A percentile compares a stretch with the other conserved stretches of the same genome.
Evolutionary conservation across 2,888 invertebrate species (phyloP).

Genomic region (Andrena bucephala): DNA sequence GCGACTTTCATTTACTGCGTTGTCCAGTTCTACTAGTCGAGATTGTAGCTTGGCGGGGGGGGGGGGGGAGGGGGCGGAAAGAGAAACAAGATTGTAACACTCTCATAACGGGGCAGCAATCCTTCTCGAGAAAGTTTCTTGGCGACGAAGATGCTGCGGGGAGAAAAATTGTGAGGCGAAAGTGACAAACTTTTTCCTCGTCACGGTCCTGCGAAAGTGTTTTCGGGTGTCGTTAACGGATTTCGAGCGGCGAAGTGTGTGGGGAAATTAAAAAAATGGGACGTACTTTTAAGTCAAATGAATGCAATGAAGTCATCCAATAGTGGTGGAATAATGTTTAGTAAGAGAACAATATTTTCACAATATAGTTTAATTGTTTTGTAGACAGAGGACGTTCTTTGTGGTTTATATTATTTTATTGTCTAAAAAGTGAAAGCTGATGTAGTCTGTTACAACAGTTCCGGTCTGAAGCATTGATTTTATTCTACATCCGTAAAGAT

Average conservation of each 20-base stretch:
- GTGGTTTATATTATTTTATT: too few relatives aligned
- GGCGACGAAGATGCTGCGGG: slow-evolving; percentile 1
- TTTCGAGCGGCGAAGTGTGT: background rate
- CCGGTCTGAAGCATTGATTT: background rate
- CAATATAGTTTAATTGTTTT: too few relatives aligned
- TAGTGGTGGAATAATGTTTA: too few relatives aligned
- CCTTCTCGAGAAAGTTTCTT: background rate
- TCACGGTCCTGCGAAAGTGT: background rate
- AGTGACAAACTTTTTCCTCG: background rate
- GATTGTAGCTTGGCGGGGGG: background rate
- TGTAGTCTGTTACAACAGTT: background rate
- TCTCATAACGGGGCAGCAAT: background rate
- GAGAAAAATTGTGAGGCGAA: background rate
- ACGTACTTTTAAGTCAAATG: background rate
- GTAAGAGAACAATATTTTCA: too few relatives aligned
- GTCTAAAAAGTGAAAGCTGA: too few relatives aligned
- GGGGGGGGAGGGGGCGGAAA: background rate
- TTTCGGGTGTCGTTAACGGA: background rate
- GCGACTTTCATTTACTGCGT: background rate
- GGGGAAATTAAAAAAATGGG: background rate
- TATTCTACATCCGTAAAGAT: background rate
- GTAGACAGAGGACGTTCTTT: too few relatives aligned
- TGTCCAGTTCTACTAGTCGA: background rate
- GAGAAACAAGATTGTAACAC: background rate
- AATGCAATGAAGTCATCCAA: background rate